Evolutionary conservation across 2,113 vertebrate genomes (phyloP), one percentile per base, ranked within the genome.

Genomic region (Neolamprologus falcicula): DNA sequence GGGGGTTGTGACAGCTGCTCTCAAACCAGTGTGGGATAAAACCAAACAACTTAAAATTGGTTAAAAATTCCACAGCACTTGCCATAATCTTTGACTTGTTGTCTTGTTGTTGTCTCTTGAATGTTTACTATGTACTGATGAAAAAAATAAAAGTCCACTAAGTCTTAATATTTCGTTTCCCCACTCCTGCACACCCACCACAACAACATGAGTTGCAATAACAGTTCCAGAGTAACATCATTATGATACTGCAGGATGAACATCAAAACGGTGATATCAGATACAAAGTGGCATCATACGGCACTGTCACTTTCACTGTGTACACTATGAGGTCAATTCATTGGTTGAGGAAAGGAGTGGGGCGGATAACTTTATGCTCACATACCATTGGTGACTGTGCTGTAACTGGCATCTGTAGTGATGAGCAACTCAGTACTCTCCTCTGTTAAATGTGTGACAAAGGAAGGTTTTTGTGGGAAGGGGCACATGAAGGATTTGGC

Each of bases 381-480:
- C 96, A 89, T 96, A 97, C 96, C 96, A 95, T 96, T 96, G 93
- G 95, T 96, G 95, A 96, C 92, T 93, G 92, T 92, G 93, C 89
- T 95, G 90, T 95, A 85, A 95, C 87, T 95, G 92, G 93, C 96
- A 82, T 94, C 95, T 90, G 94, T 59, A 86, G 92, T 88, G 92
- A 92, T 88, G 94, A 87, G 90, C 83, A 92, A 94, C 91, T 95
- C 92, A 95, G 92, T 89, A 95, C 89, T 93, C 78, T 94, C 96
- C 82, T 96, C 96, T 97, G 96, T 93, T 94, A 85, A 63, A 82
- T 82, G 86, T 88, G 91, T 90, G 88, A 93, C 79, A 82, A 66
- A 82, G 85, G 82, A 85, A 86, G 86, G 90, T 87, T 92, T 91
- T 50, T 19, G 61, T 76, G 83, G 86, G 84, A 59, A 78, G 37